Evolutionary conservation across 2,113 vertebrate genomes (phyloP), one percentile per base, ranked within the genome.

Genomic region (Etia nguti): DNA sequence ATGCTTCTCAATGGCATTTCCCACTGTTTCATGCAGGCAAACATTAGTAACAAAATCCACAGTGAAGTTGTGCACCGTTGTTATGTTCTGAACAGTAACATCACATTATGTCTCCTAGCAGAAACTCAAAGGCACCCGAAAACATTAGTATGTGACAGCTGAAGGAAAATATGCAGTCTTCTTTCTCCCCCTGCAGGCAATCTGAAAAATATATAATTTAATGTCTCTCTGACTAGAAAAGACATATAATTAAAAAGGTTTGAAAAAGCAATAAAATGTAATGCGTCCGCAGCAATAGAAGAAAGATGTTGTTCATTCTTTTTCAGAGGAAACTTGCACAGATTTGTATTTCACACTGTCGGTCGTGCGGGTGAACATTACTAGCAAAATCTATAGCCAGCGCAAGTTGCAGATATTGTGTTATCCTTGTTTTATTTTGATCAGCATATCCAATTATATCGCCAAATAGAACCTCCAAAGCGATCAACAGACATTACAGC

Each of bases 401-500:
- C 1, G 3, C 24, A 50, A 43, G 16, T 20, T 29, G 43, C 2
- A 75, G 70, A 50, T 48, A 20, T 31, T 50, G 43, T 20, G 22
- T 10, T 11, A 24, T 77, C 16, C 16, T 77, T 50, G 16, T 48
- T 50, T 77, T 29, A 50, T 50, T 48, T 20, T 73, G 41, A 26
- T 29, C 8, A 73, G 41, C 41, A 10, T 73, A 48, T 73, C 22
- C 24, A 26, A 73, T 46, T 26, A 46, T 73, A 73, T 3, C 1
- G 0, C 26, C 38, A 73, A 26, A 3, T 0, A 24, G 65, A 26
- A 26, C 13, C 22, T 26, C 41, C 5, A 29, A 18, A 16, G 46
- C 46, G 5, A 50, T 50, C 46, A 18, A 5, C 1, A 1, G 15
- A 29, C 24, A 7, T 73, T 29, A 73, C 9, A 46, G 68, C 13